Base-by-base conservation (phyloP, 2,888 invertebrate species). In the Seladonia tumulorum region DNA sequence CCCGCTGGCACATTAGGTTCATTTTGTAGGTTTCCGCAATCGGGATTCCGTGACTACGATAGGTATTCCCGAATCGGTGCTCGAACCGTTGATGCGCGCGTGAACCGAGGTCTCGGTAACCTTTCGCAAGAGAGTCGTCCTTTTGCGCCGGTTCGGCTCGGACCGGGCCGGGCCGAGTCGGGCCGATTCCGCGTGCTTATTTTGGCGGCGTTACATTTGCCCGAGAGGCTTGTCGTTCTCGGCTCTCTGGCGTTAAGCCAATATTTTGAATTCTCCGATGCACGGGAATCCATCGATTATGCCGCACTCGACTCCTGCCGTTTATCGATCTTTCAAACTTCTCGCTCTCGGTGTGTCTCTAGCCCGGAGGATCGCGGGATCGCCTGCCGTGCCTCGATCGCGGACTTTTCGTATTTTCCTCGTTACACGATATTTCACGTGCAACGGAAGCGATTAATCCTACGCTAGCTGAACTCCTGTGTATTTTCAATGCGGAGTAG, bases 221-320 rank as follows among this genome's bases (percentile, higher is more conserved):
- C 75, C 79, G 76, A 79, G 82, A 76, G 78, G 49, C 83, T 76
- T 83, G 79, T 85, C 86, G 82, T 49, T 83, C 81, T 76, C 82
- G 49, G 70, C 73, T 42, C 39, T 90, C n/a, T 53, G 91, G 91
- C 81, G n/a, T 16, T 49, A n/a, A 5, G 87, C 90, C 90, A 90
- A 88, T 86, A 89, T 88, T 91, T 91, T 86, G 71, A 83, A 88
- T 87, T 87, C 85, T 84, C 86, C 79, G 74, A 82, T 82, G 79
- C 84, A 81, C 81, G 82, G 63, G 57, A 71, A 81, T 83, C 88
- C 79, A 87, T 87, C 86, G 87, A 87, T 85, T 63, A 72, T 71
- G 29, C 79, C 79, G 45, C 45, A 53, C 73, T 73, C 39, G 49
- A 14, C 53, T 22, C 53, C 47, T 12, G 39, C 22, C 66, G 85